Conservation (phyloP, 2,797 vertebrate species). For the Botia kubotai region DNA sequence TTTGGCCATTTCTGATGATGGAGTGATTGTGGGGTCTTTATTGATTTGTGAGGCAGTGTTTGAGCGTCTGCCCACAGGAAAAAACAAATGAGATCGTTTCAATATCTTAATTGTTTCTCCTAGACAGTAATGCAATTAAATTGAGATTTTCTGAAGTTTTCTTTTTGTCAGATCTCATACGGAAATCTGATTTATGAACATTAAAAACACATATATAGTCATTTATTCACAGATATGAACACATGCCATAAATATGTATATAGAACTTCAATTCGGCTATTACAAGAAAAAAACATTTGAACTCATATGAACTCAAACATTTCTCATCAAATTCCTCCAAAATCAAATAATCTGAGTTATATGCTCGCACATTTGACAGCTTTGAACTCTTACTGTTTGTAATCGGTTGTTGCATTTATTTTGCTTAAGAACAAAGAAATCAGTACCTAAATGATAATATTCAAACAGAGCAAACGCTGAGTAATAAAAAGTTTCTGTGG, state of each 20-base stretch:
- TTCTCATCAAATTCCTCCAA: too few species aligned
- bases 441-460: too few species aligned
- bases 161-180: neutral
- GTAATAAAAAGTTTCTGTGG: neutral
- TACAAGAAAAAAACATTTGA: too few species aligned
- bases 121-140: neutral
- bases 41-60: neutral
- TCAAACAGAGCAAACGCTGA: neutral
- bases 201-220: neutral
- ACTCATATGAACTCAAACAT: too few species aligned
- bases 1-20: neutral
- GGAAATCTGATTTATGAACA: neutral
- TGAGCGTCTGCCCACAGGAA: neutral
- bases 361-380: too few species aligned
- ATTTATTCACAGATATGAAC: neutral
- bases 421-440: too few species aligned
- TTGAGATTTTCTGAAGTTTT: neutral
- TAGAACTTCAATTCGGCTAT: too few species aligned
- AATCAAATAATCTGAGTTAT: too few species aligned
- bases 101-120: slow-evolving; percentile 5
- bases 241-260: too few species aligned
- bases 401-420: too few species aligned
- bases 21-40: neutral
- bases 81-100: neutral
- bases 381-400: too few species aligned